Evolutionary conservation across 2,113 vertebrate species (phyloP).

Genomic region (Noturus placidus): DNA sequence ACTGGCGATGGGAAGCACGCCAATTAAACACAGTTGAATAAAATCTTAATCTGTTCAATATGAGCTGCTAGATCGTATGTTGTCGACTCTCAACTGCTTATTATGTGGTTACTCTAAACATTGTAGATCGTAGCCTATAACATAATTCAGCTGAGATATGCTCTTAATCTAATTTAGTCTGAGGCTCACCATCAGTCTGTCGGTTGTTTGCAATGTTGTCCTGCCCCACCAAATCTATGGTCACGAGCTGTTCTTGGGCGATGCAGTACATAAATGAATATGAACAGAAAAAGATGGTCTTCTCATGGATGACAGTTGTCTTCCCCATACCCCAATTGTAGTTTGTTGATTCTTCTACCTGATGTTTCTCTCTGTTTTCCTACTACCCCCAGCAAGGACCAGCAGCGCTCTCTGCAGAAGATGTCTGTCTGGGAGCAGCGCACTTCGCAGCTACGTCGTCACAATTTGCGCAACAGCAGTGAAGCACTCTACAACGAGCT

Average conservation of each 20-base stretch:
- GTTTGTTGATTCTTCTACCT: constrained; percentile 40
- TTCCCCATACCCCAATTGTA: background rate
- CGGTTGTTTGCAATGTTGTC: background rate
- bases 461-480: constrained; percentile 87
- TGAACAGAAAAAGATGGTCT: constrained; percentile 34
- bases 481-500: constrained; percentile 93
- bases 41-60: background rate
- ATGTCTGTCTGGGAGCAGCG: constrained; percentile 97
- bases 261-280: background rate
- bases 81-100: background rate
- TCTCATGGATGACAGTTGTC: constrained; percentile 51
- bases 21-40: background rate
- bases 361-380: constrained; percentile 37
- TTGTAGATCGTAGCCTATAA: background rate
- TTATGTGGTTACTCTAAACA: background rate
- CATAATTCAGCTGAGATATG: background rate
- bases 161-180: background rate
- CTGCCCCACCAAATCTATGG: background rate
- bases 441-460: constrained; percentile 88
- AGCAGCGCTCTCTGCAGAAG: constrained; percentile 83
- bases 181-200: background rate
- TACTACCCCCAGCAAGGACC: constrained; percentile 78
- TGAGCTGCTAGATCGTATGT: background rate
- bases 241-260: background rate
- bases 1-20: background rate